Evolutionary conservation across 2,113 vertebrate species (phyloP), one percentile per base, ranked within the genome.

Genomic region (Upupa epops): DNA sequence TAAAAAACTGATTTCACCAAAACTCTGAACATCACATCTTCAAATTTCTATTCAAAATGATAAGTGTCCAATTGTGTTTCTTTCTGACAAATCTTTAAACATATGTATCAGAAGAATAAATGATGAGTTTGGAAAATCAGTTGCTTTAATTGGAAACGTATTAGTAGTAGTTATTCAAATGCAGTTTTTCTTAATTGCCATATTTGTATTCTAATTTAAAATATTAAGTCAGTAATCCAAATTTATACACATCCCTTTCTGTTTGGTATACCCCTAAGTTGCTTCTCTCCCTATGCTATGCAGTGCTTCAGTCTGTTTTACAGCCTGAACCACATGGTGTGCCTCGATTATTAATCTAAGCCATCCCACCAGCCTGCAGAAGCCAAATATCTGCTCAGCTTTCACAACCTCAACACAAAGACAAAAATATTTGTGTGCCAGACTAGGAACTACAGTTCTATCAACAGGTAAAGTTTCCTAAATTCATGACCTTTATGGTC

Each of bases 31-130:
- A 71, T 46, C 0, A 0, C 65, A n/a, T 83, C 83, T 83, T 88
- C 54, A 86, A 13, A 72, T 72, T 78, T 40, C 8, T 65, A 16
- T 72, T 86, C 75, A 81, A 92, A 90, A 90, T 76, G 21, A 68
- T 46, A 78, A 86, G 54, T 69, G 31, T 19, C 11, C 92, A 83
- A 86, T 71, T 69, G 21, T 58, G 52, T 75, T 95, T 86, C 48
- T 86, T 83, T 86, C 77, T 88, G 32, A 83, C 80, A 95, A 95
- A 90, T 71, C 13, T 19, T 88, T 88, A 93, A 95, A 46, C 8
- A 65, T 58, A 61, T 19, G 24, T 78, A 69, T 81, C 61, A 72
- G 37, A 81, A 78, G 49, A 77, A 86, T 46, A 64, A 20, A 49
- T 63, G 91, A 83, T 31, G 32, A 88, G 15, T 69, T 86, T 48